These are phyloP conservation scores for Anthopleura xanthogrammica DNA, from an alignment of 92 coral and sea anemone genomes.

Conservation along the genomic window DNA sequence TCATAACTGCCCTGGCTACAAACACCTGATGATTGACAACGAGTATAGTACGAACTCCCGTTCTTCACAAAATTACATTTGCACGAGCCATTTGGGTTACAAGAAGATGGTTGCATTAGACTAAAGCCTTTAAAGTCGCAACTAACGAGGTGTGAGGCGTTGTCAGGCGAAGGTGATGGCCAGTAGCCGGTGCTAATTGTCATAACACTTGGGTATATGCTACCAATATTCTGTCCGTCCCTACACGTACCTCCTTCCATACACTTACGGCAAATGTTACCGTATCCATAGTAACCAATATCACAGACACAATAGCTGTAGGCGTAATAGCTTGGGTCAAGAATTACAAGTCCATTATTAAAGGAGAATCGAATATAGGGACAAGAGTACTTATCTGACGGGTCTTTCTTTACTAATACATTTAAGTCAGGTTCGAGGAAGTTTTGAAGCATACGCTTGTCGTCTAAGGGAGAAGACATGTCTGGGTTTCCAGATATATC, in stretches of 20 bases:
- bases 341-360: conserved; percentile 56
- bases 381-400: conserved; percentile 49
- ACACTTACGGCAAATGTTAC: conserved; percentile 51
- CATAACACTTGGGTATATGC: conserved; percentile 49
- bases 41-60: conserved; percentile 27
- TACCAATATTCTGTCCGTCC: conserved; percentile 10
- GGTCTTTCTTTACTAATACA: conserved; percentile 33
- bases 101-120: conserved; percentile 15
- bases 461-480: conserved; percentile 31
- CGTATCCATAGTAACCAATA: conserved; percentile 62
- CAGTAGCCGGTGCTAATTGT: conserved; percentile 64
- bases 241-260: conserved; percentile 64
- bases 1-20: conserved; percentile 59
- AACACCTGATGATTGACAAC: conserved; percentile 35
- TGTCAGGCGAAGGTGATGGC: conserved; percentile 65
- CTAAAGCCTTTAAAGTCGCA: conserved; percentile 26
- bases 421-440: conserved; percentile 52
- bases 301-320: conserved; percentile 69
- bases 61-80: conserved; percentile 29
- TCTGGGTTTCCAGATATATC: conserved; percentile 55
- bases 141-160: conserved; percentile 58
- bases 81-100: conserved; percentile 61
- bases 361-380: conserved; percentile 58
- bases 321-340: conserved; percentile 67
- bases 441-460: conserved; percentile 46